phyloP scores from a whole-genome alignment of 37 sponge, comb jelly and placozoan genomes.

The Aphrocallistes beatrix region DNA sequence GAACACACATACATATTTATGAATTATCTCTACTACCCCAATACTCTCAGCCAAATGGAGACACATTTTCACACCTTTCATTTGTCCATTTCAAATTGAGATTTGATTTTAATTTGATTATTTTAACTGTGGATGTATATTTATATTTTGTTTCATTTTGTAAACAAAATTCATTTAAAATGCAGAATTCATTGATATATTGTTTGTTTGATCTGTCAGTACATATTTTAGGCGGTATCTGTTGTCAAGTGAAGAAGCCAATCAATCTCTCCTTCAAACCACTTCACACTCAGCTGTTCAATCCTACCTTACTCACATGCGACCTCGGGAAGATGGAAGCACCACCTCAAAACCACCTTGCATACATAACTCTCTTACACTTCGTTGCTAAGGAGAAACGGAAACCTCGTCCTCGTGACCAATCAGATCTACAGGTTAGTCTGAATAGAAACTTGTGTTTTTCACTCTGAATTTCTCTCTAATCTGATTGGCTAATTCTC shows the following conservation, averaged over 20 bases:
- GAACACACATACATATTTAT: background rate
- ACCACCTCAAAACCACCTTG: slow-evolving; percentile 29
- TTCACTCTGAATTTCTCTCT: too few relatives aligned
- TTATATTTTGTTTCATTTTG: too few relatives aligned
- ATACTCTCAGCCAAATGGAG: background rate
- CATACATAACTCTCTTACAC: slow-evolving; percentile 35
- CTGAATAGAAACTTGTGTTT: too few relatives aligned
- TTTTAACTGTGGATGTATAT: too few relatives aligned
- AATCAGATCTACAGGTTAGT: background rate
- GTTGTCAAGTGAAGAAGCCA: background rate
- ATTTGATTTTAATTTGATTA: too few relatives aligned
- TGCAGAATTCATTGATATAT: too few relatives aligned
- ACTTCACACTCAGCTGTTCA: slow-evolving; percentile 38
- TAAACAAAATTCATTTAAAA: too few relatives aligned
- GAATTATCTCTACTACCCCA: too few relatives aligned
- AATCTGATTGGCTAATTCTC: too few relatives aligned
- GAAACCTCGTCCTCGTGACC: background rate
- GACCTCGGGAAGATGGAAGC: slow-evolving; percentile 68
- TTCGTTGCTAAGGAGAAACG: slow-evolving; percentile 15
- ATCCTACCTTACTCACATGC: slow-evolving; percentile 37
- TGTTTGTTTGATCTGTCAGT: too few relatives aligned
- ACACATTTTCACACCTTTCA: too few relatives aligned
- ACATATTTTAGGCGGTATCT: slow-evolving; percentile 6
- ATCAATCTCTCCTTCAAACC: slow-evolving; percentile 34
- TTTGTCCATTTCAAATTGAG: too few relatives aligned